phyloP scores from a whole-genome alignment of 2,888 invertebrate species.

The Lasioglossum malachurum region DNA sequence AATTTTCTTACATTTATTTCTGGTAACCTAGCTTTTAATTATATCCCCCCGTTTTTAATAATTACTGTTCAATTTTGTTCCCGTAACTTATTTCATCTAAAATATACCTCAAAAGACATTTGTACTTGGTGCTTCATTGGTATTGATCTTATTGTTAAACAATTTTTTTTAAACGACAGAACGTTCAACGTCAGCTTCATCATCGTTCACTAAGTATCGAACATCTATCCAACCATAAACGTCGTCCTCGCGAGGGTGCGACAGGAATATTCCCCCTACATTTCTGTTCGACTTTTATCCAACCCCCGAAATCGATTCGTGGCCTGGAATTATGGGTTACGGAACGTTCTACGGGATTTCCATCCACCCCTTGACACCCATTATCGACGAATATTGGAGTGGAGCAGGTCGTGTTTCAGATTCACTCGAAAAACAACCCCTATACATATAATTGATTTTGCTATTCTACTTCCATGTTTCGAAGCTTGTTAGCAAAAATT shows the following conservation, averaged over 20 bases:
- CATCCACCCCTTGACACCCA: constrained; percentile 15
- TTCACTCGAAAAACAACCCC: not conserved
- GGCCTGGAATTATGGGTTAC: constrained; percentile 17
- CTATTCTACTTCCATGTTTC: not conserved
- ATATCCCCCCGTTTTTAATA: not conserved
- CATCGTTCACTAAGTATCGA: constrained; percentile 37
- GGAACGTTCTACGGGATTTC: constrained; percentile 30
- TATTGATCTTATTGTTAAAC: not conserved
- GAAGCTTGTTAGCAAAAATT: not conserved
- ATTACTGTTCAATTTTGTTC: not conserved
- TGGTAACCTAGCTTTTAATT: not conserved
- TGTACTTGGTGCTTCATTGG: not conserved
- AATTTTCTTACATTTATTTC: not conserved
- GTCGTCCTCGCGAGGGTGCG: constrained; percentile 41
- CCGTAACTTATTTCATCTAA: not conserved
- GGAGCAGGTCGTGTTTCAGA: constrained; percentile 1
- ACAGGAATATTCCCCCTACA: constrained; percentile 43
- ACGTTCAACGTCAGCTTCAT: constrained; percentile 4
- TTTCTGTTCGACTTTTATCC: constrained; percentile 43
- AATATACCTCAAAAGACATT: not conserved
- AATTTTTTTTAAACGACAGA: constrained; percentile 4
- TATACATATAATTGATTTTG: not conserved
- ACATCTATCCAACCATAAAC: constrained; percentile 53
- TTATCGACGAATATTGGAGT: constrained; percentile 19
- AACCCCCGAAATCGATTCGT: constrained; percentile 42